phyloP scores from a whole-genome alignment of 2,113 vertebrate species.

The Labrus mixtus region DNA sequence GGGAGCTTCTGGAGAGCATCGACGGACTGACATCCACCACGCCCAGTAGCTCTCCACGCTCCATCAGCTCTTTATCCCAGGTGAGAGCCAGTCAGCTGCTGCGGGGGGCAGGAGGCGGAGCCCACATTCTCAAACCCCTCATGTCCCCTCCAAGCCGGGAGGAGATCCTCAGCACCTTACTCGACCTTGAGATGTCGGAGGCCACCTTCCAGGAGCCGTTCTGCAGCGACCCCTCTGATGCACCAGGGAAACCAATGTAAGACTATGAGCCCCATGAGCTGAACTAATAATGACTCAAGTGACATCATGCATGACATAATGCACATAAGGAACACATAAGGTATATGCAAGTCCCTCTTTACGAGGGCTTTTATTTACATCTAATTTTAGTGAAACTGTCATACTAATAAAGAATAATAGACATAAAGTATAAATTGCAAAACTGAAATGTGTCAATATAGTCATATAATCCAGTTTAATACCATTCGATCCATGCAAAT shows the following conservation, averaged over 20 bases:
- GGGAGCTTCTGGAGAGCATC: slow-evolving; percentile 88
- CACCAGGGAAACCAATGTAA: slow-evolving; percentile 94
- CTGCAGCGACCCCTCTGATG: slow-evolving; percentile 96
- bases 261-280: slow-evolving; percentile 1
- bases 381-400: too few species aligned
- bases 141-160: slow-evolving; percentile 98
- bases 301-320: too few species aligned
- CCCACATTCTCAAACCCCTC: slow-evolving; percentile 93
- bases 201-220: slow-evolving; percentile 95
- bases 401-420: too few species aligned
- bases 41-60: slow-evolving; percentile 94
- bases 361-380: neutral
- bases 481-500: neutral
- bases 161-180: slow-evolving; percentile 93
- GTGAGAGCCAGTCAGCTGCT: slow-evolving; percentile 88
- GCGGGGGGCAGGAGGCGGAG: slow-evolving; percentile 85
- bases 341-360: too few species aligned
- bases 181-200: slow-evolving; percentile 94
- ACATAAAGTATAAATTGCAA: too few species aligned
- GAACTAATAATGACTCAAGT: too few species aligned
- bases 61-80: slow-evolving; percentile 92
- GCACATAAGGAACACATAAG: too few species aligned
- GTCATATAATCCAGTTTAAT: neutral
- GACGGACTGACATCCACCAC: slow-evolving; percentile 91
- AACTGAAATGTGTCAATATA: too few species aligned